These are phyloP conservation scores for Girardia tigrina DNA, from an alignment of 2,888 invertebrate genomes.

Conservation along the genomic window DNA sequence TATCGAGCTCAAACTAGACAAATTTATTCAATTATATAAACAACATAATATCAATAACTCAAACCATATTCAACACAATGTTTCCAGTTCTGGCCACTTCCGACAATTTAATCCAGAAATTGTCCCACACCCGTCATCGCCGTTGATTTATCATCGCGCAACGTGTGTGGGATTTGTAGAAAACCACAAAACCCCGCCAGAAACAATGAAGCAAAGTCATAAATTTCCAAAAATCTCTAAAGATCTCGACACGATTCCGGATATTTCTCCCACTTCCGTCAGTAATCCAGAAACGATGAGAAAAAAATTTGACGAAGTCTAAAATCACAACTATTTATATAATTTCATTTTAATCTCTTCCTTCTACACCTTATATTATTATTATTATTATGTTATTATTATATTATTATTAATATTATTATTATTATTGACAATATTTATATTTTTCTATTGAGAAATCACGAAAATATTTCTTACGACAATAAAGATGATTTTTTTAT, in stretches of 20 bases:
- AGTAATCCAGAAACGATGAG: background rate
- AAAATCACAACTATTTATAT: conserved; percentile 11
- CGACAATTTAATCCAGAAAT: conserved; percentile 19
- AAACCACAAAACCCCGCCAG: background rate
- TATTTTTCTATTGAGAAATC: background rate
- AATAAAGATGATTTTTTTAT: background rate
- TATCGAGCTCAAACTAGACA: background rate
- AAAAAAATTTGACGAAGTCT: conserved; percentile 9
- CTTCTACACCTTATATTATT: background rate
- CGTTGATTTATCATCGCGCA: conserved; percentile 7
- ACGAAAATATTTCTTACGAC: background rate
- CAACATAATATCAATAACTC: conserved; percentile 20
- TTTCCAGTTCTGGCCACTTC: background rate
- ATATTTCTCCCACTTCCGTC: conserved; percentile 9
- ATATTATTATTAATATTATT: conserved; percentile 18
- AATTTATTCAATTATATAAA: conserved; percentile 20
- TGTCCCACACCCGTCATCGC: conserved; percentile 4
- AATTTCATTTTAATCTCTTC: conserved; percentile 17
- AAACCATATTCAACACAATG: background rate
- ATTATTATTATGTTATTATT: conserved; percentile 13
- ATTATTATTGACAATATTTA: background rate
- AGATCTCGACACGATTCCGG: conserved; percentile 5
- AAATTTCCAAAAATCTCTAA: conserved; percentile 13
- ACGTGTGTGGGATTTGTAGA: conserved; percentile 11
- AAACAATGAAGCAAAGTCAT: background rate